Conservation (phyloP, 1,140 invertebrate genomes). For the Drosophila auraria region DNA sequence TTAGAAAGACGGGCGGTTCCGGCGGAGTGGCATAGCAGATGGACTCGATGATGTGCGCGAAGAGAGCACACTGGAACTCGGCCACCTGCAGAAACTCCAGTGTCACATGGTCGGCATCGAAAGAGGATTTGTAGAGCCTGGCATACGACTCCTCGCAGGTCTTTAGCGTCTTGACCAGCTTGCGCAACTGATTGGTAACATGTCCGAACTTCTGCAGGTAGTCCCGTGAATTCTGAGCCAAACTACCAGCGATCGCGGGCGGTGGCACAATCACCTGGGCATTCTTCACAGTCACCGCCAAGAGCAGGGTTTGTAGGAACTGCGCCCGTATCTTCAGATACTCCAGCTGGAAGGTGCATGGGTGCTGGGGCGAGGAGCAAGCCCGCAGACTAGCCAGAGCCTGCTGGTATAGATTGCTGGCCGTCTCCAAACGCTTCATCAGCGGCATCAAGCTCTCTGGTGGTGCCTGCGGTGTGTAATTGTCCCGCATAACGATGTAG, state of each 20-base stretch:
- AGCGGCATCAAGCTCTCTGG: conserved; percentile 75
- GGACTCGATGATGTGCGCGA: conserved; percentile 80
- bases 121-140: conserved; percentile 94
- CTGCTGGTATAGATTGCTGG: conserved; percentile 88
- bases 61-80: conserved; percentile 78
- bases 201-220: conserved; percentile 93
- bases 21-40: conserved; percentile 81
- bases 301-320: conserved; percentile 91
- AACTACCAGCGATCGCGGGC: conserved; percentile 94
- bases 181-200: conserved; percentile 90
- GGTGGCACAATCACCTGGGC: conserved; percentile 95
- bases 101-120: conserved; percentile 96
- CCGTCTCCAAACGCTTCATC: conserved; percentile 87
- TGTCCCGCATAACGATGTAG: conserved; percentile 69
- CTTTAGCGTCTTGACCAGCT: conserved; percentile 89
- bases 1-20: conserved; percentile 75
- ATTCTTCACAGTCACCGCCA: conserved; percentile 91
- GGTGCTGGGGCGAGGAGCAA: conserved; percentile 79
- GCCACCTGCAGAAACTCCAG: conserved; percentile 91
- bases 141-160: conserved; percentile 92
- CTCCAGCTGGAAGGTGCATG: conserved; percentile 90
- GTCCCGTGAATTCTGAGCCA: conserved; percentile 92
- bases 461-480: conserved; percentile 58
- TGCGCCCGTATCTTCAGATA: conserved; percentile 91
- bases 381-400: conserved; percentile 91